Conservation (phyloP, 2,888 invertebrate species). For the Hoplodrina blanda region DNA sequence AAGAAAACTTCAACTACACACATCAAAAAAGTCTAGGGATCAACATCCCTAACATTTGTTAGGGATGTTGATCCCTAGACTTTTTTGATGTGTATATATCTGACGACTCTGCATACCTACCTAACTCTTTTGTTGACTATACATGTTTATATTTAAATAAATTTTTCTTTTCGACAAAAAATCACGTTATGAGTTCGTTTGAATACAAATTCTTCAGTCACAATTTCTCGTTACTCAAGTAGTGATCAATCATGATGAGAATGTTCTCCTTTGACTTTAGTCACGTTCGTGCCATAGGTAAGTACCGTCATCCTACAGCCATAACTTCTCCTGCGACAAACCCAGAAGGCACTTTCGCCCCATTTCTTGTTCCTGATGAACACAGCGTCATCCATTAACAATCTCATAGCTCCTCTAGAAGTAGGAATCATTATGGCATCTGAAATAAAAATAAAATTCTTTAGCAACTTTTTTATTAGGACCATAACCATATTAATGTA, state of each 20-base stretch:
- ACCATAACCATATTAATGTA: too few relatives aligned
- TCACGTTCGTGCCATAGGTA: slow-evolving; percentile 58
- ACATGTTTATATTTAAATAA: not conserved
- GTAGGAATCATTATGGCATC: slow-evolving; percentile 65
- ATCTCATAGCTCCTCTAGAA: slow-evolving; percentile 55
- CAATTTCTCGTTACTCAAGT: not conserved
- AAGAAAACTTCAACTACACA: too few relatives aligned
- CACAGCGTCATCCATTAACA: slow-evolving; percentile 51
- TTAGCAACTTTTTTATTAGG: not conserved
- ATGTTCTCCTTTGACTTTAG: slow-evolving; percentile 56
- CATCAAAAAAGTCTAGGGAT: too few relatives aligned
- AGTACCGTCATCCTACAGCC: slow-evolving; percentile 67
- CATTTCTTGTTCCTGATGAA: slow-evolving; percentile 62
- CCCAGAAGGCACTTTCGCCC: slow-evolving; percentile 60
- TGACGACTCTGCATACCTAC: too few relatives aligned
- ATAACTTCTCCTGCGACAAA: slow-evolving; percentile 48
- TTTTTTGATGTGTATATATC: too few relatives aligned
- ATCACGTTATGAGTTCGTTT: not conserved
- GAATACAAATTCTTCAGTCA: not conserved
- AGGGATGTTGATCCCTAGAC: too few relatives aligned
- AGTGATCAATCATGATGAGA: slow-evolving; percentile 8
- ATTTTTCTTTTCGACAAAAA: not conserved
- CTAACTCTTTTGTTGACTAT: too few relatives aligned
- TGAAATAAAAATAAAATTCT: slow-evolving; percentile 33
- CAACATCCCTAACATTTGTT: too few relatives aligned